Base-by-base conservation (phyloP, 2,888 invertebrate species). In the Agriopis leucophaearia region DNA sequence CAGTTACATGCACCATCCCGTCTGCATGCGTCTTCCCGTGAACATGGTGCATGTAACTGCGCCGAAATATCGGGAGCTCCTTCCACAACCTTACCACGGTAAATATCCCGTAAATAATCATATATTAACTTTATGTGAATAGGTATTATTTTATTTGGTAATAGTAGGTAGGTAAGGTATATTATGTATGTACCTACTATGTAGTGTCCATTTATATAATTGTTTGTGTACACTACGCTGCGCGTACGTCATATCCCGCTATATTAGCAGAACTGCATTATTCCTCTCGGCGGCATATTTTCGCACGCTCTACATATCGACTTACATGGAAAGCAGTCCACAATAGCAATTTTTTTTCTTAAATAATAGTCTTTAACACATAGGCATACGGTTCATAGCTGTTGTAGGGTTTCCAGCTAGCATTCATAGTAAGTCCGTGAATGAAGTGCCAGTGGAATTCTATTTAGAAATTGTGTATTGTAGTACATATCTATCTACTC, bases 261-360 rank as follows among this genome's bases (percentile, higher is more conserved):
- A 75, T 76, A 27, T 27, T 45, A 58, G 15, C 40, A 63, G 51
- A 55, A 45, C 68, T 78, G 72, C 78, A 81, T 86, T 84, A 78
- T 80, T 77, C 72, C 69, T 71, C 67, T 36, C 60, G 69, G 66
- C 77, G 81, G 66, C 81, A 80, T 78, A 79, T 83, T 86, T 89
- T 89, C 87, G 75, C 88, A 88, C 84, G 87, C 78, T 80, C 87
- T 76, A 86, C 78, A 86, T 83, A 83, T 74, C 74, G 74, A 73
- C 72, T 74, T 77, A 78, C 74, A 81, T 80, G 81, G 86, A 86
- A 86, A 88, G 82, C 81, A 73, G 74, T 51, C 61, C 69, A 75
- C 70, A 69, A 73, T 65, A 61, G 47, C 55, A 71, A 58, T 64
- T 1, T 8, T 63, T 55, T 64, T 1, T 8, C 58, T 55, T 47